phyloP scores from a whole-genome alignment of 2,113 vertebrate species.

The Boleophthalmus pectinirostris region DNA sequence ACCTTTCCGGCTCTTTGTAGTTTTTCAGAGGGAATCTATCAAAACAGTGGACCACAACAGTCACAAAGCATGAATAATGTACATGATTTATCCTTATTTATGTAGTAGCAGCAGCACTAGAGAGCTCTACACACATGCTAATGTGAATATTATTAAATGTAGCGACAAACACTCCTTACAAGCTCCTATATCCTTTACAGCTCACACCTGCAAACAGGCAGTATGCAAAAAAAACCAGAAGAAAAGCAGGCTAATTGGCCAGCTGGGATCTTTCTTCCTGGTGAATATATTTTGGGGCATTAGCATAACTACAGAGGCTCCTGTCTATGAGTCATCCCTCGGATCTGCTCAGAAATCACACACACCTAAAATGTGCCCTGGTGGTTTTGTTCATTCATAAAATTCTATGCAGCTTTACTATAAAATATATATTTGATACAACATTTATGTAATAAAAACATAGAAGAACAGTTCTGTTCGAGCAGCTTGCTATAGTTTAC shows the following conservation, averaged over 20 bases:
- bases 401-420: slow-evolving; percentile 19
- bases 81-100: neutral
- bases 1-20: slow-evolving; percentile 93
- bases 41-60: slow-evolving; percentile 15
- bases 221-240: slow-evolving; percentile 58
- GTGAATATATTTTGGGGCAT: slow-evolving; percentile 64
- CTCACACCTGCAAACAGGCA: slow-evolving; percentile 40
- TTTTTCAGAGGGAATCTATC: slow-evolving; percentile 93
- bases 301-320: slow-evolving; percentile 70
- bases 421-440: neutral
- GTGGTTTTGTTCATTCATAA: slow-evolving; percentile 37
- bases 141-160: neutral
- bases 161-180: slow-evolving; percentile 18
- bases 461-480: neutral
- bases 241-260: slow-evolving; percentile 56
- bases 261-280: slow-evolving; percentile 67
- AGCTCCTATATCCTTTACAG: slow-evolving; percentile 24
- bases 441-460: neutral
- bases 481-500: neutral
- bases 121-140: neutral
- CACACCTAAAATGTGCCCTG: slow-evolving; percentile 26
- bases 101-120: neutral
- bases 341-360: slow-evolving; percentile 29
- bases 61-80: slow-evolving; percentile 1
- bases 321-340: slow-evolving; percentile 59